These are phyloP conservation scores for Drosophila monieri DNA, from an alignment of 2,888 invertebrate genomes.

Conservation along the genomic window DNA sequence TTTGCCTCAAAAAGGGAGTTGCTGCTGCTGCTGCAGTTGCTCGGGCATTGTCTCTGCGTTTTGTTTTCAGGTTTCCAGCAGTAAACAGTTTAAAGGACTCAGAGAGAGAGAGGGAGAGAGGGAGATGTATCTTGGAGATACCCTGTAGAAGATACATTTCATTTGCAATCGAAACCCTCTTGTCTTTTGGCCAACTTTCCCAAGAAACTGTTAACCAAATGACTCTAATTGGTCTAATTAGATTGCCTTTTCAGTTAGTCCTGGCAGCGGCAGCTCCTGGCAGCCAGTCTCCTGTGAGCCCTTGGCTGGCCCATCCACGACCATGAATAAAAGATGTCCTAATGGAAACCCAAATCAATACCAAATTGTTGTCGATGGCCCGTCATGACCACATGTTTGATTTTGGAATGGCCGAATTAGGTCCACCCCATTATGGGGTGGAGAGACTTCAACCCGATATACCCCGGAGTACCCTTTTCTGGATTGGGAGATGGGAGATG, in stretches of 20 bases:
- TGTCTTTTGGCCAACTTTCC: neutral
- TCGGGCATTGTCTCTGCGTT: constrained; percentile 72
- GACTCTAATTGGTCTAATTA: constrained; percentile 11
- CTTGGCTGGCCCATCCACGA: neutral
- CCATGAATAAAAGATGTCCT: constrained; percentile 11
- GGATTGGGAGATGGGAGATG: neutral
- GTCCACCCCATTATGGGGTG: constrained; percentile 1
- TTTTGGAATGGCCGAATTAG: constrained; percentile 18
- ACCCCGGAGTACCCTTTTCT: constrained; percentile 23
- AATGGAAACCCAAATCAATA: constrained; percentile 24
- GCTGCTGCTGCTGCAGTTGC: constrained; percentile 41
- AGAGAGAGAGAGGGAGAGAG: neutral
- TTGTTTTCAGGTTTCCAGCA: constrained; percentile 78
- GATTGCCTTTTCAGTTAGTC: neutral
- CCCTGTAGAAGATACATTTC: constrained; percentile 15
- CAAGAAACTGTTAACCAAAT: neutral
- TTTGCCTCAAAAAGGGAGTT: constrained; percentile 77
- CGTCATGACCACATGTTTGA: constrained; percentile 23
- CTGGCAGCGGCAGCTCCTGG: no score
- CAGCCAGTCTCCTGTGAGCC: neutral
- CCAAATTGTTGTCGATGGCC: neutral
- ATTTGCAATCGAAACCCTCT: neutral
- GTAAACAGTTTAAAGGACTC: constrained; percentile 22
- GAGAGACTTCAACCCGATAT: constrained; percentile 7
- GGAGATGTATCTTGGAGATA: constrained; percentile 1